Evolutionary conservation across 2,797 vertebrate species (phyloP).

Genomic region (Lepilemur septentrionalis): DNA sequence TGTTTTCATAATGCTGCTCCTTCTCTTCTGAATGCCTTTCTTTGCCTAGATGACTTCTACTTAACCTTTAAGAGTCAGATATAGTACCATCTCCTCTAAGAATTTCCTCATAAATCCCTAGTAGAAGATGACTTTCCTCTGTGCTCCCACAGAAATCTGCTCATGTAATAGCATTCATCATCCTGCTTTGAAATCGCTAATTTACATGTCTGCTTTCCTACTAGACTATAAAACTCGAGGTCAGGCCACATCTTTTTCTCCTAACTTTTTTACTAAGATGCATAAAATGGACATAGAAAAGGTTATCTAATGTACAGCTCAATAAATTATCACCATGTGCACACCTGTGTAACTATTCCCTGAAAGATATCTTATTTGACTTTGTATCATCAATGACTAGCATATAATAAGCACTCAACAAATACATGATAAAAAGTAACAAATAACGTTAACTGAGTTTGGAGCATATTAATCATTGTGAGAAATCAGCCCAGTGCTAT

Average conservation of each 20-base stretch:
- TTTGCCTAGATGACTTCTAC: not conserved
- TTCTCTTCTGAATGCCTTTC: not conserved
- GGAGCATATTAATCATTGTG: not conserved
- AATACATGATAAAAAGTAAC: not conserved
- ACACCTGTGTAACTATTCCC: not conserved
- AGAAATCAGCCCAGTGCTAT: not conserved
- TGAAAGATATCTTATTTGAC: not conserved
- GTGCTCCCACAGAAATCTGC: not conserved
- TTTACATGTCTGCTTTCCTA: not conserved
- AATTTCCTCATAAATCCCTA: slow-evolving; percentile 11
- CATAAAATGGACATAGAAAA: not conserved
- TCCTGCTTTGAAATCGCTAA: not conserved
- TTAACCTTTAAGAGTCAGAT: slow-evolving; percentile 21
- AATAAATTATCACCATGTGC: not conserved
- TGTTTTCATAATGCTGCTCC: not conserved
- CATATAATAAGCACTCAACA: not conserved
- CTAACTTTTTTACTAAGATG: not conserved
- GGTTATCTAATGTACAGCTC: not conserved
- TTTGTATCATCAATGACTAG: not conserved
- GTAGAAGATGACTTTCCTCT: not conserved
- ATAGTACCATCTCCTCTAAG: not conserved
- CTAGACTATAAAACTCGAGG: not conserved
- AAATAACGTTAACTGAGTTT: not conserved
- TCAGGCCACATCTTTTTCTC: not conserved
- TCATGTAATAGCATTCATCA: not conserved